phyloP scores from a whole-genome alignment of 1,140 invertebrate genomes.

The Notospermus geniculatus region DNA sequence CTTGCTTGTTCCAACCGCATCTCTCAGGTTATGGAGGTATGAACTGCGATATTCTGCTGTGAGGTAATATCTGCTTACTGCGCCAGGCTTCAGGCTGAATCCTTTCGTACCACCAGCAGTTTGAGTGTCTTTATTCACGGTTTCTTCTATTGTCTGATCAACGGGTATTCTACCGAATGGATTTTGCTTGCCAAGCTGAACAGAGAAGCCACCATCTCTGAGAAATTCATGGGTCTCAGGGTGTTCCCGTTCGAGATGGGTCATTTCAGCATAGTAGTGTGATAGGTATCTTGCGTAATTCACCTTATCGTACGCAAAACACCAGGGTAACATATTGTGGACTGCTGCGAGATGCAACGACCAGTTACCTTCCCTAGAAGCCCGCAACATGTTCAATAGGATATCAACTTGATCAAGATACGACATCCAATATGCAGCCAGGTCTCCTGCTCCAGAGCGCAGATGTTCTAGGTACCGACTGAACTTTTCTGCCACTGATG shows the following conservation, averaged over 20 bases:
- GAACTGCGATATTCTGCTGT: background rate
- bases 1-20: no score
- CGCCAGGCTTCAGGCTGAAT: slow-evolving; percentile 10
- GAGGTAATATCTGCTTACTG: slow-evolving; percentile 9
- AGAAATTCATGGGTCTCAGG: background rate
- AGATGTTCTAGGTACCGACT: background rate
- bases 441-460: slow-evolving; percentile 6
- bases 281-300: slow-evolving; percentile 8
- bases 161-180: slow-evolving; percentile 14
- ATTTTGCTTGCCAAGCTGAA: slow-evolving; percentile 2
- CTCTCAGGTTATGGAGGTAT: background rate
- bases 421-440: slow-evolving; percentile 15
- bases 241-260: background rate
- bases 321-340: slow-evolving; percentile 9
- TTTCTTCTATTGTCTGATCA: slow-evolving; percentile 6
- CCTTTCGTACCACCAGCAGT: slow-evolving; percentile 5
- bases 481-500: no score
- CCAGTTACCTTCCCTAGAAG: slow-evolving; percentile 11
- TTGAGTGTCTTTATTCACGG: slow-evolving; percentile 10
- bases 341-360: slow-evolving; percentile 1
- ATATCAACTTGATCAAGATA: slow-evolving; percentile 12
- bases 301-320: slow-evolving; percentile 13
- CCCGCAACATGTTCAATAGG: background rate
- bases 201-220: slow-evolving; percentile 4
- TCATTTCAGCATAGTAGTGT: slow-evolving; percentile 6